A percentile compares a stretch with the other conserved stretches of the same genome.
Conservation (phyloP, 2,113 vertebrate species). For the Pionites leucogaster region DNA sequence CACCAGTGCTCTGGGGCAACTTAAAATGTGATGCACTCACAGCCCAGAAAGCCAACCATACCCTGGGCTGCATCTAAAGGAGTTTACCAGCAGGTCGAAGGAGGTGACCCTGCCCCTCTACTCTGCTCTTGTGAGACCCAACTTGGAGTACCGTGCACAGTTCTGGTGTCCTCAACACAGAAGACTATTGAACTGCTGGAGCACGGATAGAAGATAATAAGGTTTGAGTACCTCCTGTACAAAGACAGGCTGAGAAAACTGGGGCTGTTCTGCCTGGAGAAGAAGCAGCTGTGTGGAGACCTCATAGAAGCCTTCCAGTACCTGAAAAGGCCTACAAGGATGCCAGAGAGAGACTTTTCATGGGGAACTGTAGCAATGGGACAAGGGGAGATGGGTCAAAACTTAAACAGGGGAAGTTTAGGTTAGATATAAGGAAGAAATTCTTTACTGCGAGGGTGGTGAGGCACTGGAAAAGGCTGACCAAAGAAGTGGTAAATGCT, state of each 20-base stretch:
- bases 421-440: neutral
- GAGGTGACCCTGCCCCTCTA: neutral
- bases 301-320: neutral
- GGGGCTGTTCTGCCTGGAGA: neutral
- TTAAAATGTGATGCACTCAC: neutral
- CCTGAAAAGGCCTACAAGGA: neutral
- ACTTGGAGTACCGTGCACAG: neutral
- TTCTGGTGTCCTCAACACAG: neutral
- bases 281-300: neutral
- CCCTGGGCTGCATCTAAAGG: neutral
- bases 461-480: neutral
- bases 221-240: neutral
- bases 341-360: neutral
- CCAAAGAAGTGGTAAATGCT: neutral
- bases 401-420: neutral
- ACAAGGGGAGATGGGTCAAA: neutral
- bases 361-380: neutral
- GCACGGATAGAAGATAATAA: neutral
- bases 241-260: neutral
- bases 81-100: neutral
- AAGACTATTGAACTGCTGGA: neutral
- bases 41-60: neutral
- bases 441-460: neutral
- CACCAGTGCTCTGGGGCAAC: neutral
- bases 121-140: neutral